Evolutionary conservation across 2,888 invertebrate species (phyloP), one percentile per base, ranked within the genome.

Genomic region (Brenthis daphne): DNA sequence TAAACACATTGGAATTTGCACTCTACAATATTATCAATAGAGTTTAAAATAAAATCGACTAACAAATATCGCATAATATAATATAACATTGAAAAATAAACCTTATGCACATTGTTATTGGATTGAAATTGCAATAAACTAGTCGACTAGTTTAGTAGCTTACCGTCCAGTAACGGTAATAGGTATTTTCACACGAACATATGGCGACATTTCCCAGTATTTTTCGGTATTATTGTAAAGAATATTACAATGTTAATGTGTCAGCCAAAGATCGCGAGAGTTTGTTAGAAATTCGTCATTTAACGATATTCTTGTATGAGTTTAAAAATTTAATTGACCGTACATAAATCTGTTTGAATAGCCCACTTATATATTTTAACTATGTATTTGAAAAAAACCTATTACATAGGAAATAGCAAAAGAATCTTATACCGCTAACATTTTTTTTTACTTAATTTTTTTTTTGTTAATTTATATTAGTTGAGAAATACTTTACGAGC

Each of bases 111-210:
- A 29, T 29, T 11, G 1, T 0, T 0, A 50, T 60, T 14, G 48
- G 29, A 24, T 60, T 48, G 11, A 60, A 29, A 48, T 60, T 60
- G 0, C 29, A 60, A n/a, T 29, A 48, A 12, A 1, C 11, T n/a
- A 47, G 29, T 48, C 0, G 14, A 8, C 0, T 54, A 20, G 50
- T 60, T 56, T 12, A 20, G 43, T 61, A 20, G 33, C 57, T 37
- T 60, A 70, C 65, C 70, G 64, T 67, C 64, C 61, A 57, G 53
- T 78, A 78, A 78, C 78, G 77, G 79, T 77, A 75, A 75, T 67
- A 68, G 68, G 71, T 72, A 77, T 76, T 73, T 78, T 77, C 77
- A 77, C 77, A 79, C 77, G 77, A 73, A 64, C 61, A 65, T 56
- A 70, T 33, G 53, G 64, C 57, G 60, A 61, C 67, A 71, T 69